phyloP scores from a whole-genome alignment of 2,113 vertebrate species.

The Notarius lentiginosus region DNA sequence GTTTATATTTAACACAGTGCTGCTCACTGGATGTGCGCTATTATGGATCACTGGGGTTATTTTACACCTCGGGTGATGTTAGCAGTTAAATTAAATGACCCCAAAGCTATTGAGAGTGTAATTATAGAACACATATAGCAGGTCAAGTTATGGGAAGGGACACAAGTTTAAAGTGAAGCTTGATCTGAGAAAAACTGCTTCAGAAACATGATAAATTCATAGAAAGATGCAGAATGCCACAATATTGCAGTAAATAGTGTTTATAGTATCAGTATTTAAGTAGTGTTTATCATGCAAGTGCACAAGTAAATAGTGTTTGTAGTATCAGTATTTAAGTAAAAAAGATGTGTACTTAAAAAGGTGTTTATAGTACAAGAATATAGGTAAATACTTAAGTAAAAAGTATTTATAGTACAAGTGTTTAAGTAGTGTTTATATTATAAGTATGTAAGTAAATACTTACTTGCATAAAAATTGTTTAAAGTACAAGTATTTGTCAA shows the following conservation, averaged over 20 bases:
- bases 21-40: background rate
- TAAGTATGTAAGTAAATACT: background rate
- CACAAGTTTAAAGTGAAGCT: background rate
- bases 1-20: background rate
- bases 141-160: background rate
- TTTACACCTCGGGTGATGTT: background rate
- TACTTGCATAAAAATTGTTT: background rate
- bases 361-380: background rate
- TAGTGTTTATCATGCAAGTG: background rate
- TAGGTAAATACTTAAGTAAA: background rate
- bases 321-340: background rate
- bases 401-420: background rate
- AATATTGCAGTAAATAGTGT: conserved; percentile 5
- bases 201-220: background rate
- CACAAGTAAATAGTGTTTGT: background rate
- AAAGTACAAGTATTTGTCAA: background rate
- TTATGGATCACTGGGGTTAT: background rate
- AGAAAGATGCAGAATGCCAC: conserved; percentile 5
- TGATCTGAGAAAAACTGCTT: conserved; percentile 16
- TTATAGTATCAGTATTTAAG: background rate
- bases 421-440: background rate
- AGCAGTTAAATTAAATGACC: background rate
- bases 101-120: background rate
- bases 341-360: no score
- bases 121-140: conserved; percentile 9